Evolutionary conservation across 2,113 vertebrate species (phyloP).

Genomic region (Panurus biarmicus): DNA sequence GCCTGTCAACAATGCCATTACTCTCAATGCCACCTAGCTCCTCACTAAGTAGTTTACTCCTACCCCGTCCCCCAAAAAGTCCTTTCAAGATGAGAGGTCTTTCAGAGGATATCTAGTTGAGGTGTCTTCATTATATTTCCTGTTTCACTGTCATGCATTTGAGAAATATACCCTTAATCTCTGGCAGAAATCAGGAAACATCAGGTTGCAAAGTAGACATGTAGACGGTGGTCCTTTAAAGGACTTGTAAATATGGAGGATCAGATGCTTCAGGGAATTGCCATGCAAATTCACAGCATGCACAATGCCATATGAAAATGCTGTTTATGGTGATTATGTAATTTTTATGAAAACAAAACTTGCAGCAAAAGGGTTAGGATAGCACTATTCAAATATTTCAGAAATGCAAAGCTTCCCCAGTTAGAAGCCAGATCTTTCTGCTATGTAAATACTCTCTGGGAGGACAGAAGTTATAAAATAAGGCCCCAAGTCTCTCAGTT

Average conservation of each 20-base stretch:
- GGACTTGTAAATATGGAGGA: conserved; percentile 25
- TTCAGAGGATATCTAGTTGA: neutral
- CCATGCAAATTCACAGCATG: neutral
- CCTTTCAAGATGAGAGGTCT: neutral
- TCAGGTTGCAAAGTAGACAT: neutral
- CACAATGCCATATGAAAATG: neutral
- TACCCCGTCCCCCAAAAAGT: neutral
- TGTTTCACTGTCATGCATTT: neutral
- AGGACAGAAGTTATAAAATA: neutral
- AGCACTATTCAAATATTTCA: neutral
- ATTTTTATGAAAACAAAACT: conserved; percentile 37
- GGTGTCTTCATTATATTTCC: neutral
- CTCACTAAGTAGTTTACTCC: neutral
- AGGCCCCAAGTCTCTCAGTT: neutral
- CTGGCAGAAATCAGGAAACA: neutral
- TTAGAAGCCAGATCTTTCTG: neutral
- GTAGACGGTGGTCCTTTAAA: neutral
- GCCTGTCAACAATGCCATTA: neutral
- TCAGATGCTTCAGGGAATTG: conserved; percentile 36
- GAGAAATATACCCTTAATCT: neutral
- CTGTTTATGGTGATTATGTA: conserved; percentile 17
- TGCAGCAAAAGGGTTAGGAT: neutral
- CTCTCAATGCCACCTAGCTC: neutral
- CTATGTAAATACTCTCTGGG: neutral
- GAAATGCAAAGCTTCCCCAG: neutral